Evolutionary conservation across 1,140 invertebrate genomes (phyloP).

Genomic region (Nebria ingens): DNA sequence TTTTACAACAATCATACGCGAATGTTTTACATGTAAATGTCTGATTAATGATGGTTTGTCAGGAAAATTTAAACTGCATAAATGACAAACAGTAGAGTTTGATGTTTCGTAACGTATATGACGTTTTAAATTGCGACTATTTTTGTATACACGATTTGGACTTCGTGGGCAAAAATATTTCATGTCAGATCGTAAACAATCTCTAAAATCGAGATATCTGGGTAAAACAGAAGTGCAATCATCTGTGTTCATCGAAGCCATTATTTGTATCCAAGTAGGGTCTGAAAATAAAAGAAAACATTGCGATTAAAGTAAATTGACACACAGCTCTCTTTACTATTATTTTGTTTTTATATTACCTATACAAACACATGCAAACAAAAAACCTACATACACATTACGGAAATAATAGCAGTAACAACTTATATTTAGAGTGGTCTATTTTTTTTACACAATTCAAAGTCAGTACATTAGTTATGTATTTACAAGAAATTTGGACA

Average conservation of each 20-base stretch:
- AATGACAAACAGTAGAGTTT: background rate
- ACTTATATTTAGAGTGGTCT: too few species aligned
- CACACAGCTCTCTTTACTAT: too few species aligned
- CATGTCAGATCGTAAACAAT: background rate
- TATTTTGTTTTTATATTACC: too few species aligned
- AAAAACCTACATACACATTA: too few species aligned
- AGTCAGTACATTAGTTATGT: too few species aligned
- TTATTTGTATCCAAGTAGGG: background rate
- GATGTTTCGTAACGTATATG: background rate
- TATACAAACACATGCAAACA: too few species aligned
- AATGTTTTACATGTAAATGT: conserved; percentile 7
- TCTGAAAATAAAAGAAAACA: background rate
- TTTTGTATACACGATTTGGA: conserved; percentile 3
- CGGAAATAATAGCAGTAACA: too few species aligned
- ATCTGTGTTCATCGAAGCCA: background rate
- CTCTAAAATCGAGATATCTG: conserved; percentile 2
- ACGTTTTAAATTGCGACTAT: background rate
- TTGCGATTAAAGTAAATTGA: too few species aligned
- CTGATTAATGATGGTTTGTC: background rate
- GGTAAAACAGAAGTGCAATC: background rate
- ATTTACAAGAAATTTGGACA: too few species aligned
- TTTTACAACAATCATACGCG: background rate
- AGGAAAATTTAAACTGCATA: conserved; percentile 3
- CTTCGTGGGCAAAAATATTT: conserved; percentile 1
- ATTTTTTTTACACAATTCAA: too few species aligned